Conservation (phyloP, 2,113 vertebrate genomes). For the Epinephelus lanceolatus region DNA sequence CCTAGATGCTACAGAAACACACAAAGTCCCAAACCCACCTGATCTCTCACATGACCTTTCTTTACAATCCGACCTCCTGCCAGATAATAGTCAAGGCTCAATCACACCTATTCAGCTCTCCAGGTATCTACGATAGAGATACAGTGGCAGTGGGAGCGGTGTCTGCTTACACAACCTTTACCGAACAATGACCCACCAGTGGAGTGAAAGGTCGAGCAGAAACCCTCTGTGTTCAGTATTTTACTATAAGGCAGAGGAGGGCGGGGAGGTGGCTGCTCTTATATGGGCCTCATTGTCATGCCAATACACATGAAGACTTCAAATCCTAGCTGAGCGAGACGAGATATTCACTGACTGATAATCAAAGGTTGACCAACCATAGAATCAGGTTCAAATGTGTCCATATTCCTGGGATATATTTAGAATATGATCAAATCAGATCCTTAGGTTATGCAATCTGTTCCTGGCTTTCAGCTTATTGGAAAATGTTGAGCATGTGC, state of each 20-base stretch:
- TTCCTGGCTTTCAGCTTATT: background rate
- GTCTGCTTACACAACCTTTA: slow-evolving; percentile 46
- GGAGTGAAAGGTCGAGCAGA: slow-evolving; percentile 6
- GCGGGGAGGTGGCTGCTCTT: background rate
- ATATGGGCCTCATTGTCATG: background rate
- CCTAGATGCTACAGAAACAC: background rate
- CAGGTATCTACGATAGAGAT: background rate
- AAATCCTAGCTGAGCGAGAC: background rate
- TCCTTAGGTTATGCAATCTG: background rate
- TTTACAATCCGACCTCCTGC: background rate
- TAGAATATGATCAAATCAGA: background rate
- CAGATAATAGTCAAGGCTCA: background rate
- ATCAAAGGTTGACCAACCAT: background rate
- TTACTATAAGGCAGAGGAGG: background rate
- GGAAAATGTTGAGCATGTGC: background rate
- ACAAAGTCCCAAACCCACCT: slow-evolving; percentile 4
- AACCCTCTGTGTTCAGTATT: background rate
- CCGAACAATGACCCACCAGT: slow-evolving; percentile 5
- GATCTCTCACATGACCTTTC: slow-evolving; percentile 26
- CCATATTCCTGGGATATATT: background rate
- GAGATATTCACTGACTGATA: background rate
- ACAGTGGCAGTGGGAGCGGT: background rate
- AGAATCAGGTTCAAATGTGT: background rate
- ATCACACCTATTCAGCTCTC: background rate
- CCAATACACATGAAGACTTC: background rate